phyloP scores from a whole-genome alignment of 2,113 vertebrate species.

The Atherinomorus stipes region DNA sequence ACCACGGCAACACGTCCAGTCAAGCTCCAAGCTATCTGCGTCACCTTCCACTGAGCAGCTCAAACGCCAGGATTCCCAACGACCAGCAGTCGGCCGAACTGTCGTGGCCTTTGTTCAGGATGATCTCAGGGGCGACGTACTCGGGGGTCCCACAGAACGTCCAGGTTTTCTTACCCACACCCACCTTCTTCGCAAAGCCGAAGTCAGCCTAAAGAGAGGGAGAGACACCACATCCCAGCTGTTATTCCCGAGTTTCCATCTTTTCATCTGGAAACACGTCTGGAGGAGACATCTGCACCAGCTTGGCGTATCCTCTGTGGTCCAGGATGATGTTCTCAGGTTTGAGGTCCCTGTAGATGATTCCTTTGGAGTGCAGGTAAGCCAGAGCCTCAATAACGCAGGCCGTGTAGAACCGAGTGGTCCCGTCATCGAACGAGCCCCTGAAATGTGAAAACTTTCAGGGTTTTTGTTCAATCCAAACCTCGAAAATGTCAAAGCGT shows the following conservation, averaged over 20 bases:
- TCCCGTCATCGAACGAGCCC: slow-evolving; percentile 77
- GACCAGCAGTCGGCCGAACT: slow-evolving; percentile 82
- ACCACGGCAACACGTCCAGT: no score
- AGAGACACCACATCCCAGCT: neutral
- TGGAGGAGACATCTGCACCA: slow-evolving; percentile 53
- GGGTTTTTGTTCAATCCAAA: neutral
- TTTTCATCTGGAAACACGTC: neutral
- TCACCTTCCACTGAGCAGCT: slow-evolving; percentile 82
- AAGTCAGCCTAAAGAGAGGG: slow-evolving; percentile 73
- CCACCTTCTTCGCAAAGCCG: slow-evolving; percentile 82
- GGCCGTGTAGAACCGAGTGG: slow-evolving; percentile 79
- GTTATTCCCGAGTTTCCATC: neutral
- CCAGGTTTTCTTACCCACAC: slow-evolving; percentile 66
- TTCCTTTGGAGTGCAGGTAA: slow-evolving; percentile 75
- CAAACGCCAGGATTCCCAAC: slow-evolving; percentile 77
- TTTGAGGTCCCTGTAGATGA: slow-evolving; percentile 84
- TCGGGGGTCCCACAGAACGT: no score
- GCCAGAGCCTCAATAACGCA: slow-evolving; percentile 80
- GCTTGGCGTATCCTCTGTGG: slow-evolving; percentile 79
- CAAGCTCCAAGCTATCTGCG: no score
- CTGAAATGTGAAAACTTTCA: slow-evolving; percentile 37
- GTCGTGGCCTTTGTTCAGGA: slow-evolving; percentile 60
- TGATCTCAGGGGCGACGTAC: no score
- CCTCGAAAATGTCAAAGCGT: no score
- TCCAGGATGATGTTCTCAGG: slow-evolving; percentile 84